Evolutionary conservation across 2,888 invertebrate species (phyloP).

Genomic region (Neria commutata): DNA sequence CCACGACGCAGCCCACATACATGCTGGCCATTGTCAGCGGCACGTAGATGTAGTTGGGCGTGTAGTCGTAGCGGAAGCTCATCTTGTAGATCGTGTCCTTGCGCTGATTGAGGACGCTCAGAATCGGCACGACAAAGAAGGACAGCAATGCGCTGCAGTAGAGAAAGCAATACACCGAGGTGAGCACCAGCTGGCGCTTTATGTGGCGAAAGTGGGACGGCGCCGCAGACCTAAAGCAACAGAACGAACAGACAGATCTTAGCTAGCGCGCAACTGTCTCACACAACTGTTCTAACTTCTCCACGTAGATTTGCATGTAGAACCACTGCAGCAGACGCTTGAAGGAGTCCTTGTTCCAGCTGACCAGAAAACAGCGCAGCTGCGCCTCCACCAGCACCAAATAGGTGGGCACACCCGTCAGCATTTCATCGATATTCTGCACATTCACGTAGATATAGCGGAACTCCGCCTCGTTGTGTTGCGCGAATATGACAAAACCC

Average conservation of each 20-base stretch:
- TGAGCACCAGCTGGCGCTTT: constrained; percentile 32
- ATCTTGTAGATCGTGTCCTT: constrained; percentile 38
- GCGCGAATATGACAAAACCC: constrained; percentile 35
- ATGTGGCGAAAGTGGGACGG: constrained; percentile 30
- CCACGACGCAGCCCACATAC: constrained; percentile 41
- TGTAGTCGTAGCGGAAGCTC: constrained; percentile 34
- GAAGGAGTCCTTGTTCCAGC: constrained; percentile 28
- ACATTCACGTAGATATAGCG: constrained; percentile 39
- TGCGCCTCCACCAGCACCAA: constrained; percentile 45
- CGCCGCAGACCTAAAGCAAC: constrained; percentile 28
- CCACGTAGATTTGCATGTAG: constrained; percentile 44
- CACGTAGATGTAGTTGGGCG: constrained; percentile 35
- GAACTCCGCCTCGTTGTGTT: constrained; percentile 43
- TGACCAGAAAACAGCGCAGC: constrained; percentile 38
- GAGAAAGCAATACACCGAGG: constrained; percentile 33
- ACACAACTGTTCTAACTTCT: constrained; percentile 32
- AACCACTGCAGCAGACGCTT: constrained; percentile 40
- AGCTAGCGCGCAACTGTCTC: not conserved
- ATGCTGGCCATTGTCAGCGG: constrained; percentile 35
- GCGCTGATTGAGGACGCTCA: constrained; percentile 26
- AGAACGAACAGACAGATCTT: not conserved
- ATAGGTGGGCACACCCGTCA: constrained; percentile 47
- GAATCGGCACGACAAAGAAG: constrained; percentile 33
- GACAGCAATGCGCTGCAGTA: constrained; percentile 34
- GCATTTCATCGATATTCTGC: constrained; percentile 41